A percentile compares a stretch with the other conserved stretches of the same genome.
phyloP scores from a whole-genome alignment of 2,888 invertebrate species.

The Colletes collaris region DNA sequence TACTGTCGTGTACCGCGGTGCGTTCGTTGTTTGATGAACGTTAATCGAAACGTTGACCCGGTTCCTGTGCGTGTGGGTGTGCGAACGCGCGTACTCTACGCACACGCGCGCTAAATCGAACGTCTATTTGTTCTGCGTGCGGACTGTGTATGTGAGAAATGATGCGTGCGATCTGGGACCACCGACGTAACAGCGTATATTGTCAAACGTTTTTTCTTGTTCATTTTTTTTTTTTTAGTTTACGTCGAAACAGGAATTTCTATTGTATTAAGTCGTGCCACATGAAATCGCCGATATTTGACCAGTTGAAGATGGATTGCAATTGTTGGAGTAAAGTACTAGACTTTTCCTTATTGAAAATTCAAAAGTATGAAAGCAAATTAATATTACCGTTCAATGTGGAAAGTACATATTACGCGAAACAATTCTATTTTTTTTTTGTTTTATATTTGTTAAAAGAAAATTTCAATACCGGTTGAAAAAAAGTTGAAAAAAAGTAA shows the following conservation, averaged over 20 bases:
- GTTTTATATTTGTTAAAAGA: too few relatives aligned
- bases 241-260: conserved; percentile 20
- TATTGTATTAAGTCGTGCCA: background rate
- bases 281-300: too few relatives aligned
- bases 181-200: conserved; percentile 22
- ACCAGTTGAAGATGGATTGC: too few relatives aligned
- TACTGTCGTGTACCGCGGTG: conserved; percentile 49
- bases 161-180: conserved; percentile 38
- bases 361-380: too few relatives aligned
- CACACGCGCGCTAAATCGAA: conserved; percentile 33
- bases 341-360: too few relatives aligned
- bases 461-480: too few relatives aligned
- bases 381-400: too few relatives aligned
- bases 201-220: conserved; percentile 22
- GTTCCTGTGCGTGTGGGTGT: conserved; percentile 1
- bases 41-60: conserved; percentile 64
- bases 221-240: background rate
- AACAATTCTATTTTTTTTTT: too few relatives aligned
- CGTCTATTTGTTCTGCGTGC: conserved; percentile 52
- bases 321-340: too few relatives aligned
- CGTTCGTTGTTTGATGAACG: conserved; percentile 63
- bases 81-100: background rate
- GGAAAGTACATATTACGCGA: too few relatives aligned
- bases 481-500: too few relatives aligned
- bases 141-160: conserved; percentile 49